These are phyloP conservation scores for Bryconaethiops microstoma DNA, from an alignment of 2,797 vertebrate genomes.

Conservation along the genomic window DNA sequence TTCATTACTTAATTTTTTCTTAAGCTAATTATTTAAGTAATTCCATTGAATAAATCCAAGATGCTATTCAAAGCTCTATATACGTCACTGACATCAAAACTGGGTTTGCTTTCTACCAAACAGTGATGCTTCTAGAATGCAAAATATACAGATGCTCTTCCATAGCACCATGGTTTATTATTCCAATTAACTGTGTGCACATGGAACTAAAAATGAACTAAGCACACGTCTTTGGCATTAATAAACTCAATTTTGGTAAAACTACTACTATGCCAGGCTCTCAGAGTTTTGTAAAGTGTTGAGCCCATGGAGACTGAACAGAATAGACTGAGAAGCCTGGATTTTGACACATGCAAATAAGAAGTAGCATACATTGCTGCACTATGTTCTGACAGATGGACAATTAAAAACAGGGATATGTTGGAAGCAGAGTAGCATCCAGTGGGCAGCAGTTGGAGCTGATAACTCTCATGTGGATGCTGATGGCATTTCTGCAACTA, in stretches of 20 bases:
- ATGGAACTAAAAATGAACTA: neutral
- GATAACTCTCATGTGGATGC: conserved; percentile 6
- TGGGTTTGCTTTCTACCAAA: neutral
- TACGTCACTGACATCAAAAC: neutral
- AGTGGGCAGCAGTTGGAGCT: conserved; percentile 10
- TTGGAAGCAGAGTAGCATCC: conserved; percentile 15
- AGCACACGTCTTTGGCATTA: neutral
- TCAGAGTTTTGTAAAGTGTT: neutral
- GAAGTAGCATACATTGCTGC: neutral
- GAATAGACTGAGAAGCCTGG: neutral
- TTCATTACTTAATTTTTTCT: no score
- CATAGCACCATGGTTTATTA: neutral
- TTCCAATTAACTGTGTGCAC: neutral
- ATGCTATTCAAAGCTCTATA: no score
- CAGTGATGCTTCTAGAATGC: neutral
- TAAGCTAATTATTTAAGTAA: no score
- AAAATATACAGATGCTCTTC: neutral
- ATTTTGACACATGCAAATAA: neutral
- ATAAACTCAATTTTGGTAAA: neutral
- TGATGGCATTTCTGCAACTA: conserved; percentile 11
- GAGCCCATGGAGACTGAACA: neutral
- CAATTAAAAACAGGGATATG: conserved; percentile 21
- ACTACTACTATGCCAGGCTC: neutral
- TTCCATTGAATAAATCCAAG: no score
- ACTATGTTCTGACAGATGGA: conserved; percentile 20